Evolutionary conservation across 1,140 invertebrate genomes (phyloP).

Genomic region (Ooceraea biroi): DNA sequence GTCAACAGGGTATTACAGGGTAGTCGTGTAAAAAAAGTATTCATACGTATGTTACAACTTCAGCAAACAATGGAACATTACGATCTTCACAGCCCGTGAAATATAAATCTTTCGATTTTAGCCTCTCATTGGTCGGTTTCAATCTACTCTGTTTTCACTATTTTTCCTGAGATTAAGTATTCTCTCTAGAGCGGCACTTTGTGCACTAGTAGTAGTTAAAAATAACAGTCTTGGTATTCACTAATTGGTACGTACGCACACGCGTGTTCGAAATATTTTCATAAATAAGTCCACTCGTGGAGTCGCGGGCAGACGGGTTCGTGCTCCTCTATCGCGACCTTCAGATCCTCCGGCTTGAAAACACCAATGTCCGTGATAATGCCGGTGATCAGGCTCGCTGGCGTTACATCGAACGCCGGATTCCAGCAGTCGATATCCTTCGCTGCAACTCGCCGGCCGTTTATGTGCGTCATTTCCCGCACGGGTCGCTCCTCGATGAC

Average conservation of each 20-base stretch:
- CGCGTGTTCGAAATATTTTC: no score
- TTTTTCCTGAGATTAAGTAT: background rate
- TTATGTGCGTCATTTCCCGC: conserved; percentile 95
- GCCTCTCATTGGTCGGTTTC: background rate
- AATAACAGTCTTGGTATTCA: background rate
- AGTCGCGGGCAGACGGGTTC: no score
- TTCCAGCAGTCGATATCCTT: conserved; percentile 98
- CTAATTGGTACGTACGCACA: background rate
- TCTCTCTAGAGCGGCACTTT: background rate
- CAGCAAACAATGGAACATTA: no score
- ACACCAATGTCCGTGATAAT: conserved; percentile 98
- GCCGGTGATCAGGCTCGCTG: conserved; percentile 95
- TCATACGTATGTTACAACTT: no score
- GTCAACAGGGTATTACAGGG: background rate
- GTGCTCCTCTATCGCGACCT: conserved; percentile 43
- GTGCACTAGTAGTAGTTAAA: background rate
- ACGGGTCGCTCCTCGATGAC: conserved; percentile 97
- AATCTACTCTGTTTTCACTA: background rate
- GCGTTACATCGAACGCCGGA: conserved; percentile 99
- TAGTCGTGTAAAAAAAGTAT: background rate
- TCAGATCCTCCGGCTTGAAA: conserved; percentile 87
- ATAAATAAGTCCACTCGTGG: no score
- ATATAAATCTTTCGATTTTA: no score
- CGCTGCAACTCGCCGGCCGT: conserved; percentile 94
- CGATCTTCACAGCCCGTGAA: no score